A percentile compares a stretch with the other conserved stretches of the same genome.
Conservation (phyloP, 2,113 vertebrate genomes). For the Pteropus alecto region DNA sequence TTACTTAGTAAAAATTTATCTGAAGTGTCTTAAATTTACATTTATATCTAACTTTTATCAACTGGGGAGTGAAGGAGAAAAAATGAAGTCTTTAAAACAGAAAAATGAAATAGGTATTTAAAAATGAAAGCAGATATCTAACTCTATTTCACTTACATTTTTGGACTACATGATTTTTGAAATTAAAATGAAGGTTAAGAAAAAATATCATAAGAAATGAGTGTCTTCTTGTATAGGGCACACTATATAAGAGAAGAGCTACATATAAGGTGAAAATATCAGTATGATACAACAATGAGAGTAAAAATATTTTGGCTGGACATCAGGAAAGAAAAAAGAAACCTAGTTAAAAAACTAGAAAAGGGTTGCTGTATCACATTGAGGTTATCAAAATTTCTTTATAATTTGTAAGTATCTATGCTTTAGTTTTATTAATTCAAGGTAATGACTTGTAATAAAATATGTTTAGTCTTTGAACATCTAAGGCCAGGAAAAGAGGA, state of each 20-base stretch:
- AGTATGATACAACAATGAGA: background rate
- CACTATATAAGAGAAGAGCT: background rate
- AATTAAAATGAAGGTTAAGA: background rate
- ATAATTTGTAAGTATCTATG: background rate
- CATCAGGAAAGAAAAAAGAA: background rate
- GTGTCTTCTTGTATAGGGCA: background rate
- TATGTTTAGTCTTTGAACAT: background rate
- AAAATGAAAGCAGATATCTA: background rate
- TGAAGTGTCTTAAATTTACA: background rate
- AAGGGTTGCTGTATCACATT: background rate
- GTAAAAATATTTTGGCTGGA: background rate
- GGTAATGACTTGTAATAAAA: background rate
- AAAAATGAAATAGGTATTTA: background rate
- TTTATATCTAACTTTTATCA: background rate
- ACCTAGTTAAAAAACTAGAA: background rate
- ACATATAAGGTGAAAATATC: background rate
- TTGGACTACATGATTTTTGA: background rate
- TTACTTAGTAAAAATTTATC: background rate
- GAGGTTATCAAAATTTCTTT: background rate
- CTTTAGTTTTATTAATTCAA: background rate
- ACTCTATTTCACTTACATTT: background rate
- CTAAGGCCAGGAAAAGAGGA: background rate
- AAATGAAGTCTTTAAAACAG: background rate
- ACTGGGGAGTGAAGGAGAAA: background rate
- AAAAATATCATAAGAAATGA: background rate